A percentile compares a stretch with the other conserved stretches of the same genome.
Conservation (phyloP, 2,888 invertebrate species). For the Pyrocoelia pectoralis region DNA sequence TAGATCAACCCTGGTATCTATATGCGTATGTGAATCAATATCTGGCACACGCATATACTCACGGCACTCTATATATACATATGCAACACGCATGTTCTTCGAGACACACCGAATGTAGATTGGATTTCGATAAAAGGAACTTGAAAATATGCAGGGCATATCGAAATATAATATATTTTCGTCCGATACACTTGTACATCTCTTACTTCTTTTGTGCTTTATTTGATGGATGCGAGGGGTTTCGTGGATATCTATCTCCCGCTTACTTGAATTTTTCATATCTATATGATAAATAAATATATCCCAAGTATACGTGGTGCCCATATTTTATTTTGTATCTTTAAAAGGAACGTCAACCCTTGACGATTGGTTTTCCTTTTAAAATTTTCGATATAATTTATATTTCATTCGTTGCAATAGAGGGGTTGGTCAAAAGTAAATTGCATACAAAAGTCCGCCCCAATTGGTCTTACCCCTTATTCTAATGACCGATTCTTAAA, state of each 20-base stretch:
- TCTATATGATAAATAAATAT: conserved; percentile 34
- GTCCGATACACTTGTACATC: conserved; percentile 34
- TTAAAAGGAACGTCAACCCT: neutral
- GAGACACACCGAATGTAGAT: conserved; percentile 41
- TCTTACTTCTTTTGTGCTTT: conserved; percentile 33
- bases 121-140: conserved; percentile 46
- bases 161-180: conserved; percentile 37
- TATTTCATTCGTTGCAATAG: too few species aligned
- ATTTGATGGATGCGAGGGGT: conserved; percentile 37
- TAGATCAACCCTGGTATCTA: conserved; percentile 48
- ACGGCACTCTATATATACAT: conserved; percentile 39
- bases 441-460: too few species aligned
- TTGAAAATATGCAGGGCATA: conserved; percentile 35
- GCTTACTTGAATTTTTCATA: conserved; percentile 31
- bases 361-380: neutral
- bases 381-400: too few species aligned
- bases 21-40: conserved; percentile 52
- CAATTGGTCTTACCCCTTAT: too few species aligned
- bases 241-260: conserved; percentile 24
- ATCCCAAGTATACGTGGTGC: conserved; percentile 23
- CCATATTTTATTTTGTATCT: conserved; percentile 22
- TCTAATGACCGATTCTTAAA: too few species aligned
- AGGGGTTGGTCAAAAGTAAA: neutral
- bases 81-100: conserved; percentile 50
- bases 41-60: conserved; percentile 48